phyloP scores from a whole-genome alignment of 2,113 vertebrate genomes.

The Megalops atlanticus region DNA sequence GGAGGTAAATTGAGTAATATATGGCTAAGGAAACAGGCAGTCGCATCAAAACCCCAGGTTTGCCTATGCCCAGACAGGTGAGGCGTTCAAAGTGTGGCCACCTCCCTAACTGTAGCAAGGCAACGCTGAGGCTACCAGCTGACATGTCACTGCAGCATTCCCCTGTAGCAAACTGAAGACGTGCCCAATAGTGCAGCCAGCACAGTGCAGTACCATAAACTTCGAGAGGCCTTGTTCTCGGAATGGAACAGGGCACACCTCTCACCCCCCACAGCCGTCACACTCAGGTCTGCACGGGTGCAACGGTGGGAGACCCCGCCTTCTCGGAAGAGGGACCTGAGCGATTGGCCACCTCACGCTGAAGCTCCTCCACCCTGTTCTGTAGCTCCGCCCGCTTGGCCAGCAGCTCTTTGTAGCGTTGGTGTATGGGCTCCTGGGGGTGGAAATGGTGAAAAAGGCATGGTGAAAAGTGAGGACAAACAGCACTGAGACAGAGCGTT shows the following conservation, averaged over 20 bases:
- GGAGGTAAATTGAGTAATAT: background rate
- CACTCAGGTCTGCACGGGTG: constrained; percentile 89
- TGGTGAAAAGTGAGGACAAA: too few species aligned
- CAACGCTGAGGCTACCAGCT: background rate
- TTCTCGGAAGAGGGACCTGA: constrained; percentile 82
- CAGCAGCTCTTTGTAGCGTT: constrained; percentile 90
- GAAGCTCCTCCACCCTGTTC: constrained; percentile 93
- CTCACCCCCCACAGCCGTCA: constrained; percentile 53
- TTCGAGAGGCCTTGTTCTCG: too few species aligned
- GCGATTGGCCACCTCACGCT: constrained; percentile 86
- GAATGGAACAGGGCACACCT: background rate
- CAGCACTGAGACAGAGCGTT: background rate
- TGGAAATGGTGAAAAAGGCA: too few species aligned
- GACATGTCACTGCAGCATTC: background rate
- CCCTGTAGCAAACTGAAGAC: background rate
- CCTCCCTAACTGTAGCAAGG: background rate
- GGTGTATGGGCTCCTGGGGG: constrained; percentile 87
- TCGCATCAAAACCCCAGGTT: background rate
- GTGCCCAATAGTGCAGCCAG: background rate
- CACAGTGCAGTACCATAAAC: too few species aligned
- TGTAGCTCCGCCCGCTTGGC: constrained; percentile 91
- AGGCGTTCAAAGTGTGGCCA: background rate
- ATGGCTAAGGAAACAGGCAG: background rate
- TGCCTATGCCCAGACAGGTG: background rate
- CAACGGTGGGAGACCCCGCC: constrained; percentile 80